Evolutionary conservation across 2,113 vertebrate species (phyloP).

Genomic region (Rhinogobius similis): DNA sequence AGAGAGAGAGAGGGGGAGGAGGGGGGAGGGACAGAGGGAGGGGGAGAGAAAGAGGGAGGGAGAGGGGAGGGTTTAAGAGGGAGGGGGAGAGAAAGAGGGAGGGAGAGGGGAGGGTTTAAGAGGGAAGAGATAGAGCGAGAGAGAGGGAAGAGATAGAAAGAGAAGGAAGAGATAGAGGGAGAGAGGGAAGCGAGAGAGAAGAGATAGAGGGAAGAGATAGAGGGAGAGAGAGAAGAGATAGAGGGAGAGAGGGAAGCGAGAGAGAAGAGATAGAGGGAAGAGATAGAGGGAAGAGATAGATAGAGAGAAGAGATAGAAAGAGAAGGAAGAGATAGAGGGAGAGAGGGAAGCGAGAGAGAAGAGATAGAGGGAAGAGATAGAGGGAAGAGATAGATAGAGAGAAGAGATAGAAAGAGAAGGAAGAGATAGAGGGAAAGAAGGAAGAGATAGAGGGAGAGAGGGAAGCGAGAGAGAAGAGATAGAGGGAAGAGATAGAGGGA

Average conservation of each 20-base stretch:
- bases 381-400: background rate
- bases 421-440: no score
- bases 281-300: no score
- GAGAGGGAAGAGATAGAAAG: background rate
- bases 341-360: constrained; percentile 11
- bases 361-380: background rate
- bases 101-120: constrained; percentile 18
- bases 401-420: background rate
- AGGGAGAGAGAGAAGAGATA: constrained; percentile 12
- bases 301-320: background rate
- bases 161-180: constrained; percentile 12
- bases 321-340: background rate
- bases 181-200: constrained; percentile 18
- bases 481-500: background rate
- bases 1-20: constrained; percentile 33
- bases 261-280: no score
- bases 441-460: no score
- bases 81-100: constrained; percentile 42
- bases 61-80: constrained; percentile 26
- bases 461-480: no score
- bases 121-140: background rate
- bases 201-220: constrained; percentile 48
- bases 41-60: constrained; percentile 15
- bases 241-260: constrained; percentile 35
- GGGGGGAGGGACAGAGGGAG: background rate